Percentiles rank a stretch among this genome's conserved stretches.
phyloP scores from a whole-genome alignment of 2,888 invertebrate species.

The Hanleya hanleyi region DNA sequence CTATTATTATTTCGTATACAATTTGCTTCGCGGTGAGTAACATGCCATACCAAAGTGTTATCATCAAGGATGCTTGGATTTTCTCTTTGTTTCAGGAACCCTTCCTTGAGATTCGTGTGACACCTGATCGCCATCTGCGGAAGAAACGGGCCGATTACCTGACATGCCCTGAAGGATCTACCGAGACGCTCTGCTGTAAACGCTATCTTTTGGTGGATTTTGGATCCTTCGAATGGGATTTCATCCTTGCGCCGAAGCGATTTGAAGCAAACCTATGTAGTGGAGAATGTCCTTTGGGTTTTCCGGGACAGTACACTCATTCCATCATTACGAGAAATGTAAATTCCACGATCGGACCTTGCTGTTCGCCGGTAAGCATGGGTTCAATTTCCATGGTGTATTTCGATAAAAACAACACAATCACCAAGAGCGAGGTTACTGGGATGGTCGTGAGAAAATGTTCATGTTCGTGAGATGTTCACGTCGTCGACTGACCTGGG shows the following conservation, averaged over 20 bases:
- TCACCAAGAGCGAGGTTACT: conserved; percentile 90
- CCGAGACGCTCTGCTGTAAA: conserved; percentile 92
- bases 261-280: conserved; percentile 98
- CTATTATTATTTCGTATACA: too few species aligned
- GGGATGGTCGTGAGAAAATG: conserved; percentile 96
- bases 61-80: too few species aligned
- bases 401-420: conserved; percentile 86
- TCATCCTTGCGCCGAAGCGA: conserved; percentile 95
- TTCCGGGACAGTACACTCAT: conserved; percentile 89
- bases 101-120: conserved; percentile 52
- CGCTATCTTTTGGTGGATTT: conserved; percentile 96
- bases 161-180: conserved; percentile 87
- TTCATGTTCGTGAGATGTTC: conserved; percentile 81
- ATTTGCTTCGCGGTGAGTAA: too few species aligned
- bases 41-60: too few species aligned
- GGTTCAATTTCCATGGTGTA: conserved; percentile 89
- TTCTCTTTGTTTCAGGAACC: conserved; percentile 51
- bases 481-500: too few species aligned
- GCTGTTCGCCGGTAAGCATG: conserved; percentile 93
- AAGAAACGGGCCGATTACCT: conserved; percentile 85
- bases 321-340: conserved; percentile 89
- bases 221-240: conserved; percentile 96
- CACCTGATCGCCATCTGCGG: conserved; percentile 38
- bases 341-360: conserved; percentile 88
- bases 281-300: conserved; percentile 93